These are phyloP conservation scores for Salarias fasciatus DNA, from an alignment of 2,797 vertebrate genomes.

Conservation along the genomic window DNA sequence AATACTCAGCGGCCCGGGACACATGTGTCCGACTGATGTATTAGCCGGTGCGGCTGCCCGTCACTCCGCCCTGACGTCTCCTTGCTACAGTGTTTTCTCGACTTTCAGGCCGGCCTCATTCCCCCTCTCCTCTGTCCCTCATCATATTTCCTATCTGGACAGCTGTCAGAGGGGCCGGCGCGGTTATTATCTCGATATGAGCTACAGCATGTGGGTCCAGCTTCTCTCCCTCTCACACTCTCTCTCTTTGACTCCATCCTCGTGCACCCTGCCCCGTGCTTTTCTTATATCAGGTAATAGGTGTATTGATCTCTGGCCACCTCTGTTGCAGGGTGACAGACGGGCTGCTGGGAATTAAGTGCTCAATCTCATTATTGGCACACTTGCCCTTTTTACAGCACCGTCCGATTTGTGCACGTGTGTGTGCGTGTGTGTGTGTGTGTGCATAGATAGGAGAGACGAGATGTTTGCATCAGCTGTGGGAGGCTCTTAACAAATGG, in stretches of 20 bases:
- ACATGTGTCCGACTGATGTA: no score
- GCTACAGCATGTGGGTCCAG: slow-evolving; percentile 57
- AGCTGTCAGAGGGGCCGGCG: slow-evolving; percentile 58
- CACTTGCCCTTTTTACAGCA: slow-evolving; percentile 55
- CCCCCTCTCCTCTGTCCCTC: slow-evolving; percentile 17
- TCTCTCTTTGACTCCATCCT: background rate
- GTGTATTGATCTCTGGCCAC: slow-evolving; percentile 68
- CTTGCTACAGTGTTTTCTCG: slow-evolving; percentile 7
- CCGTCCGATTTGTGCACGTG: no score
- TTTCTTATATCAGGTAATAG: slow-evolving; percentile 53
- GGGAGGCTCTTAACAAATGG: slow-evolving; percentile 20
- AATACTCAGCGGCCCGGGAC: no score
- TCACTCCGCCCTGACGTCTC: background rate
- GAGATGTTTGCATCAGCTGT: slow-evolving; percentile 38
- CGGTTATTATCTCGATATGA: slow-evolving; percentile 77
- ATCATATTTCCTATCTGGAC: slow-evolving; percentile 45
- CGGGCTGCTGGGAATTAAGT: slow-evolving; percentile 67
- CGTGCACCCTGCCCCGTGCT: no score
- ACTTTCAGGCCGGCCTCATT: background rate
- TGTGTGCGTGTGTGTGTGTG: slow-evolving; percentile 6
- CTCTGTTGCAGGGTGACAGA: slow-evolving; percentile 58
- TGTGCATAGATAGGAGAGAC: slow-evolving; percentile 16
- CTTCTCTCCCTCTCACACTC: slow-evolving; percentile 33
- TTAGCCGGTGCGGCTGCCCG: no score
- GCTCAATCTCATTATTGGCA: slow-evolving; percentile 77